These are phyloP conservation scores for Hylaea fasciaria DNA, from an alignment of 2,888 invertebrate genomes.

Conservation along the genomic window DNA sequence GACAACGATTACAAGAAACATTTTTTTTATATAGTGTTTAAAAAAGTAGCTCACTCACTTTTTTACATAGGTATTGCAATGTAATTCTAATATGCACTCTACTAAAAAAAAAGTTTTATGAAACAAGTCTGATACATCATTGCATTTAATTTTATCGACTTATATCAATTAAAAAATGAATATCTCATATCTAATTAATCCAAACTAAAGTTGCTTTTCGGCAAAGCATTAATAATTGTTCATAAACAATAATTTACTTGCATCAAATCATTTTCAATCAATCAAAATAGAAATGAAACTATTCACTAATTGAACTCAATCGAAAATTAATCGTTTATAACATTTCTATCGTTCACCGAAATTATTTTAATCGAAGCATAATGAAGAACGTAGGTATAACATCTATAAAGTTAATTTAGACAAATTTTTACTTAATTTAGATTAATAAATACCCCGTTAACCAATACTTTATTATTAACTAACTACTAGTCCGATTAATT, in stretches of 20 bases:
- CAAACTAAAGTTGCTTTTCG: slow-evolving; percentile 5
- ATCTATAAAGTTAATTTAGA: slow-evolving; percentile 28
- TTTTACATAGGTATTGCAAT: too few relatives aligned
- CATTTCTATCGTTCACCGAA: slow-evolving; percentile 20
- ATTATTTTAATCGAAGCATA: slow-evolving; percentile 26
- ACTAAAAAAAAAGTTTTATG: too few relatives aligned
- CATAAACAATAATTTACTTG: slow-evolving; percentile 12
- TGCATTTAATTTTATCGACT: background rate
- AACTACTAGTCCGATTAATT: slow-evolving; percentile 51
- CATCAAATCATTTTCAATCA: slow-evolving; percentile 24
- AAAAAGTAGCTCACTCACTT: too few relatives aligned
- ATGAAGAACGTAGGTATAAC: slow-evolving; percentile 26
- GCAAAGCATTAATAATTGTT: slow-evolving; percentile 5
- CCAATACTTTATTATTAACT: slow-evolving; percentile 38
- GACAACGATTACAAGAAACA: background rate
- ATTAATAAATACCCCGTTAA: slow-evolving; percentile 38
- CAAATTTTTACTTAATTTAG: slow-evolving; percentile 30
- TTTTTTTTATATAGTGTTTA: background rate
- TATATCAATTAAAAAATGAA: too few relatives aligned
- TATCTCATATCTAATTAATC: background rate
- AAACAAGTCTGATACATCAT: too few relatives aligned
- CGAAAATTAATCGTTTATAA: slow-evolving; percentile 19
- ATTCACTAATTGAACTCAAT: slow-evolving; percentile 32
- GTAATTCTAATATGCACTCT: too few relatives aligned
- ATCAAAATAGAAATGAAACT: slow-evolving; percentile 24